Evolutionary conservation across 2,888 invertebrate genomes (phyloP).

Genomic region (Tetragonula carbonaria): DNA sequence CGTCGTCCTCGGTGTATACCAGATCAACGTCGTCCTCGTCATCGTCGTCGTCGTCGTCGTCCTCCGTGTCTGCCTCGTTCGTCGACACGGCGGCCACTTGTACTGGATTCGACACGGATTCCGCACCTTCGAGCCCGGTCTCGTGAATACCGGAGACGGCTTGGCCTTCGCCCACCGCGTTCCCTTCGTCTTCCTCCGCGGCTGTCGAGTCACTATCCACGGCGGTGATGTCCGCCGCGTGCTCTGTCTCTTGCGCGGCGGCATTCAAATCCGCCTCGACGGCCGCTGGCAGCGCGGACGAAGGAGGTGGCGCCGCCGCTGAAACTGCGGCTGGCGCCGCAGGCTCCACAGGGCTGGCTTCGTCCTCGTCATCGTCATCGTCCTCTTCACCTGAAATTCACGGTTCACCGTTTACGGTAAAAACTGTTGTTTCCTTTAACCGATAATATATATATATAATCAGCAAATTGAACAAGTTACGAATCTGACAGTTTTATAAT

Average conservation of each 20-base stretch:
- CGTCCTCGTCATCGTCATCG: conserved; percentile 87
- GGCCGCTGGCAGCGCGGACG: conserved; percentile 74
- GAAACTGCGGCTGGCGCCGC: conserved; percentile 78
- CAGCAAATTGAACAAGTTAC: too few species aligned
- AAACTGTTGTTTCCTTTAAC: too few species aligned
- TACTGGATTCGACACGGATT: conserved; percentile 73
- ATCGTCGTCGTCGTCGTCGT: conserved; percentile 88
- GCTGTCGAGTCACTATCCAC: conserved; percentile 68
- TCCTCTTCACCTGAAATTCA: conserved; percentile 82
- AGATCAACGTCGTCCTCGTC: conserved; percentile 83
- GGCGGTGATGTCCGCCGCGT: conserved; percentile 75
- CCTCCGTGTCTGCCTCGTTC: conserved; percentile 86
- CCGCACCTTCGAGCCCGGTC: conserved; percentile 82
- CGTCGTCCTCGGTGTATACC: conserved; percentile 84
- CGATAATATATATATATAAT: too few species aligned
- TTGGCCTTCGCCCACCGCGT: conserved; percentile 82
- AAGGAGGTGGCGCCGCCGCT: conserved; percentile 74
- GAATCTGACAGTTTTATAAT: too few species aligned
- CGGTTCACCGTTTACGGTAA: background rate
- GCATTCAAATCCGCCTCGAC: conserved; percentile 79
- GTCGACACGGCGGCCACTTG: conserved; percentile 66
- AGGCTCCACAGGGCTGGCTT: conserved; percentile 79
- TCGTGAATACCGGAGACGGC: conserved; percentile 82
- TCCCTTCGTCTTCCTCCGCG: conserved; percentile 82
- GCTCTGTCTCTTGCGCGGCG: conserved; percentile 80